These are phyloP conservation scores for Cotesia vestalis DNA, from an alignment of 1,140 invertebrate species.

Conservation along the genomic window DNA sequence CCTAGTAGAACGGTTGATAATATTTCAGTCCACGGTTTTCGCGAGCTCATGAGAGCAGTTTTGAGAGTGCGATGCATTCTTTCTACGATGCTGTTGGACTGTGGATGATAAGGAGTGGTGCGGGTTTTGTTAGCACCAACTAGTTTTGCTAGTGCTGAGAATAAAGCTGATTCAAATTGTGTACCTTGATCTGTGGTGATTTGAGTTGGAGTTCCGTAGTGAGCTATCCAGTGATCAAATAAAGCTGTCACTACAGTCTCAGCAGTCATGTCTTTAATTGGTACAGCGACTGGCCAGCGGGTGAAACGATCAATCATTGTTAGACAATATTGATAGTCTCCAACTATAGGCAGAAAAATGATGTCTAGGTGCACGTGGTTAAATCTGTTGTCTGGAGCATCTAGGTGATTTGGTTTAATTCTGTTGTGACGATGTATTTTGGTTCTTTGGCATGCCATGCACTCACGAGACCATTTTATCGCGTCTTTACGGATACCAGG, in stretches of 20 bases:
- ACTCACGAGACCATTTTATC: conserved; percentile 38
- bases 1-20: conserved; percentile 38
- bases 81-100: conserved; percentile 43
- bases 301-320: conserved; percentile 41
- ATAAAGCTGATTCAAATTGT: conserved; percentile 37
- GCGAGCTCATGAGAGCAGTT: conserved; percentile 38
- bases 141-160: conserved; percentile 20
- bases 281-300: conserved; percentile 58
- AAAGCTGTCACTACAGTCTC: conserved; percentile 40
- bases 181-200: conserved; percentile 25
- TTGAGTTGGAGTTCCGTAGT: conserved; percentile 49
- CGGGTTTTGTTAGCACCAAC: conserved; percentile 23
- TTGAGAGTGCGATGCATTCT: conserved; percentile 35
- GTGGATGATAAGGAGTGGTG: conserved; percentile 44
- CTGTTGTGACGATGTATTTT: conserved; percentile 43
- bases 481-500: conserved; percentile 42
- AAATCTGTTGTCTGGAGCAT: conserved; percentile 38
- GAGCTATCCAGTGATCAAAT: conserved; percentile 50
- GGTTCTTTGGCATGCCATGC: conserved; percentile 42
- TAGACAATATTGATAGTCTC: conserved; percentile 37
- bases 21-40: conserved; percentile 22
- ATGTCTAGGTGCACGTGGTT: conserved; percentile 54
- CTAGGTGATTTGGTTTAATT: conserved; percentile 28
- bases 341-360: conserved; percentile 41
- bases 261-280: conserved; percentile 43